Conservation (phyloP, 2,888 invertebrate genomes). For the Harpalus rufipes region DNA sequence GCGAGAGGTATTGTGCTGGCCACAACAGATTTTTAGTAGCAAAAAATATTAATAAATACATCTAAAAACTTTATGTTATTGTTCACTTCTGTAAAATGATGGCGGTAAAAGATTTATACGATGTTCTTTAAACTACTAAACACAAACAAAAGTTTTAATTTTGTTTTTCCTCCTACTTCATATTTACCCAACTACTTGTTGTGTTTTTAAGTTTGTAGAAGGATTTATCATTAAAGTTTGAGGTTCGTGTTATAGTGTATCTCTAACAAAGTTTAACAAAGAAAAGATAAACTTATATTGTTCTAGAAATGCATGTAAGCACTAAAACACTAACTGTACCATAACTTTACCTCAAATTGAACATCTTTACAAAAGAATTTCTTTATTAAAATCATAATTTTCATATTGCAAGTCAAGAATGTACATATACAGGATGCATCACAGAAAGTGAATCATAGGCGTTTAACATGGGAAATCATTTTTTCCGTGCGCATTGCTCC, state of each 20-base stretch:
- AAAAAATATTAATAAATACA: too few species aligned
- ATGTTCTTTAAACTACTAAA: slow-evolving; percentile 6
- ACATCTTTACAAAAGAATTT: not conserved
- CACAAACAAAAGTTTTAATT: not conserved
- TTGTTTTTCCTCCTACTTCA: not conserved
- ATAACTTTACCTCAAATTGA: not conserved
- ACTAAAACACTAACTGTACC: not conserved
- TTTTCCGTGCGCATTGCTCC: too few species aligned
- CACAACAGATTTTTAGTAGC: too few species aligned
- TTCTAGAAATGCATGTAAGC: not conserved
- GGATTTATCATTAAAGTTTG: slow-evolving; percentile 6
- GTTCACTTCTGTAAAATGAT: too few species aligned
- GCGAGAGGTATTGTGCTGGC: too few species aligned
- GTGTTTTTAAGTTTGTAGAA: not conserved
- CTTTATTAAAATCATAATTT: slow-evolving; percentile 3
- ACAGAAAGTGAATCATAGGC: too few species aligned
- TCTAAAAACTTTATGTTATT: too few species aligned
- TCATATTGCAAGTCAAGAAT: not conserved
- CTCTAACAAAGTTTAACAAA: slow-evolving; percentile 6
- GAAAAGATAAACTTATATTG: slow-evolving; percentile 6
- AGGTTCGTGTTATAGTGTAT: not conserved
- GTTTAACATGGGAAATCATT: too few species aligned
- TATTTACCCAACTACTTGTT: slow-evolving; percentile 2
- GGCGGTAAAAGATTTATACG: not conserved
- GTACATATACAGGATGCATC: too few species aligned